Percentiles rank a stretch among this genome's conserved stretches.
Evolutionary conservation across 2,888 invertebrate genomes (phyloP).

Genomic region (Phortica okadai): DNA sequence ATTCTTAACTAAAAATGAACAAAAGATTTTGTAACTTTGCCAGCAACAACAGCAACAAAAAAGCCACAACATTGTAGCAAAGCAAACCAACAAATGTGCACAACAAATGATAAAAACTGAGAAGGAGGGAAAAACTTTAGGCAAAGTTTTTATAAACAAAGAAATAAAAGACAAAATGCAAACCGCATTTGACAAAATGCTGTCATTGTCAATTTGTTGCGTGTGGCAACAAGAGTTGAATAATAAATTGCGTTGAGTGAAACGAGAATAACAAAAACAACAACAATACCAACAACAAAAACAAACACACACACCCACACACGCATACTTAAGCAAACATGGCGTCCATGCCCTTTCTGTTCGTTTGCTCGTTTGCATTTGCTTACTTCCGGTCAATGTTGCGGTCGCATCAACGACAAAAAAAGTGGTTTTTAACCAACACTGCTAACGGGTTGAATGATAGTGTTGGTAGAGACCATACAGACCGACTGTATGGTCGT

Average conservation of each 20-base stretch:
- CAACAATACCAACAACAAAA: background rate
- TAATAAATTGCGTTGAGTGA: too few relatives aligned
- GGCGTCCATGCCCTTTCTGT: too few relatives aligned
- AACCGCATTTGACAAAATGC: constrained; percentile 25
- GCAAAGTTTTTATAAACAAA: background rate
- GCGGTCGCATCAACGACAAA: constrained; percentile 13
- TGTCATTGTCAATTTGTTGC: constrained; percentile 25
- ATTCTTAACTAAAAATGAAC: too few relatives aligned
- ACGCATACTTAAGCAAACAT: background rate
- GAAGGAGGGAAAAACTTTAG: background rate
- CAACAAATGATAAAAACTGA: background rate
- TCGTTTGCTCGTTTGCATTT: constrained; percentile 11
- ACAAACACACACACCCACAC: background rate
- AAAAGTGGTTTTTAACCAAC: background rate
- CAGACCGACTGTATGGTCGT: too few relatives aligned
- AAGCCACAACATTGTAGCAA: too few relatives aligned
- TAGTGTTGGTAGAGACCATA: too few relatives aligned
- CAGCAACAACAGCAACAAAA: too few relatives aligned
- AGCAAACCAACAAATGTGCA: too few relatives aligned
- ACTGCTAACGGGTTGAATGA: background rate
- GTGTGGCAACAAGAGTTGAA: background rate
- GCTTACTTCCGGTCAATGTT: constrained; percentile 27
- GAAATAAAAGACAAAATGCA: constrained; percentile 2
- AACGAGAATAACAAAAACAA: background rate
- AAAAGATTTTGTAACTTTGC: too few relatives aligned